Evolutionary conservation across 2,797 vertebrate genomes (phyloP).

Genomic region (Neosalanx taihuensis): DNA sequence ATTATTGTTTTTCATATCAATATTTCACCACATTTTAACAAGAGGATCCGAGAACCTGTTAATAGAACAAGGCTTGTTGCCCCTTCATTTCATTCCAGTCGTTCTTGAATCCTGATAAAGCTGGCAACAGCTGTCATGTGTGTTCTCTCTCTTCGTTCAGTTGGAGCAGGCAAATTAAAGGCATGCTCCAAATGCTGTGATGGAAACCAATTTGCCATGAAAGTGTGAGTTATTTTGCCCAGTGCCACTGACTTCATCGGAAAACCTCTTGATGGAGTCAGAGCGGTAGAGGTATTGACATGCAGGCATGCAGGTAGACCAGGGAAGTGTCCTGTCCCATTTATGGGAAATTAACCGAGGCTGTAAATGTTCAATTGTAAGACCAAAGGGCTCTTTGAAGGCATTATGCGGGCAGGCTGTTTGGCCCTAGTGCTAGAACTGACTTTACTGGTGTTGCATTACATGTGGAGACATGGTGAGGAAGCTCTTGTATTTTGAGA

Average conservation of each 20-base stretch:
- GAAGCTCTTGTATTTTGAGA: conserved; percentile 34
- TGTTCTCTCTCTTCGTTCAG: conserved; percentile 46
- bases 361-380: conserved; percentile 74
- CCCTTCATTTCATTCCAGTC: conserved; percentile 58
- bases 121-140: conserved; percentile 48
- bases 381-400: conserved; percentile 59
- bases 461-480: conserved; percentile 41
- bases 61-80: conserved; percentile 34
- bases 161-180: conserved; percentile 63
- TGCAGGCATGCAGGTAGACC: conserved; percentile 53
- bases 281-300: conserved; percentile 52
- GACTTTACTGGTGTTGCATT: conserved; percentile 62
- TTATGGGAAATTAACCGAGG: conserved; percentile 67
- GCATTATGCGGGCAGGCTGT: conserved; percentile 51
- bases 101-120: conserved; percentile 55
- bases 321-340: conserved; percentile 51
- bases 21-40: conserved; percentile 43
- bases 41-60: conserved; percentile 17
- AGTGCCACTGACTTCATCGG: conserved; percentile 60
- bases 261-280: conserved; percentile 63
- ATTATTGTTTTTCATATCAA: conserved; percentile 57
- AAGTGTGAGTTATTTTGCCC: conserved; percentile 74
- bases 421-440: conserved; percentile 25
- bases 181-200: conserved; percentile 56
- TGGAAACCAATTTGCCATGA: conserved; percentile 72